phyloP scores from a whole-genome alignment of 2,797 vertebrate genomes.

The Siniperca scherzeri region DNA sequence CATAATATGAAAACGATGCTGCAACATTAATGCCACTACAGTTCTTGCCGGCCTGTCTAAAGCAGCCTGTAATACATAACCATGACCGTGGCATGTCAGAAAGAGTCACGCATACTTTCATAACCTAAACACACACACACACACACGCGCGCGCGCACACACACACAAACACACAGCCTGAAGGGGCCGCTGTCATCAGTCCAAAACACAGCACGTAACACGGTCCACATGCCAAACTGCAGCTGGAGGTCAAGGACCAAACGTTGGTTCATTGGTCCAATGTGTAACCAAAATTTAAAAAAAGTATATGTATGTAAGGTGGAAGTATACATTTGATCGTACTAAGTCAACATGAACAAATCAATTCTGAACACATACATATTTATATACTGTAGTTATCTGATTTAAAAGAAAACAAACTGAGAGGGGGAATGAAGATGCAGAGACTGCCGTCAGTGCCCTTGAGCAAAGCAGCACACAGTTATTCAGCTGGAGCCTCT shows the following conservation, averaged over 20 bases:
- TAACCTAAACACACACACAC: slow-evolving; percentile 29
- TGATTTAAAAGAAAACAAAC: neutral
- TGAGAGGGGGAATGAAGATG: too few relatives aligned
- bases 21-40: slow-evolving; percentile 11
- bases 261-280: neutral
- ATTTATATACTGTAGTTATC: neutral
- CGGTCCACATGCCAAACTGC: slow-evolving; percentile 26
- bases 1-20: neutral
- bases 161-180: slow-evolving; percentile 27
- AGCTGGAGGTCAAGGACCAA: slow-evolving; percentile 17
- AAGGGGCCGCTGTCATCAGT: slow-evolving; percentile 37
- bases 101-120: slow-evolving; percentile 21
- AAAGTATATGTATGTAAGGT: too few relatives aligned
- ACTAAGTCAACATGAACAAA: neutral
- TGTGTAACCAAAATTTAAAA: neutral
- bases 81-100: slow-evolving; percentile 36
- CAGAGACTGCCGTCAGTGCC: slow-evolving; percentile 12
- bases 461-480: slow-evolving; percentile 33
- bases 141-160: slow-evolving; percentile 32
- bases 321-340: neutral
- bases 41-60: neutral
- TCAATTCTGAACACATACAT: neutral
- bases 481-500: slow-evolving; percentile 2
- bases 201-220: slow-evolving; percentile 34
- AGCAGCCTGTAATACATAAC: slow-evolving; percentile 27